Base-by-base conservation (phyloP, 2,888 invertebrate genomes). In the Pimpla rufipes region DNA sequence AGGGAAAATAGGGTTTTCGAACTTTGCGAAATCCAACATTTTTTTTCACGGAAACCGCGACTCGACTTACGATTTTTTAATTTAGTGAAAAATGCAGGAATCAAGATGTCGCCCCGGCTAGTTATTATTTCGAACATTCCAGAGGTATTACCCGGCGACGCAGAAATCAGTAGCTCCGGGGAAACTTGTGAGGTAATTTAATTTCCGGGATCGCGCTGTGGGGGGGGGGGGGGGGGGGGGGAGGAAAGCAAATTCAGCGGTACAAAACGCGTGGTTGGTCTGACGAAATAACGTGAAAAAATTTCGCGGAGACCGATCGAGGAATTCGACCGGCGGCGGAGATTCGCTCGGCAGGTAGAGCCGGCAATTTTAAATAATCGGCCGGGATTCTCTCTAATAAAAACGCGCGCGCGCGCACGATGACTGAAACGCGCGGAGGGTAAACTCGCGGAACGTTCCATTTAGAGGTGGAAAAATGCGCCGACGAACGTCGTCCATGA, bases 121-220 rank as follows among this genome's bases (percentile, higher is more conserved):
- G n/a, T n/a, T n/a, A n/a, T n/a, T n/a, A n/a, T n/a, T n/a, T n/a
- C n/a, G n/a, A n/a, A n/a, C n/a, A n/a, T n/a, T n/a, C n/a, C n/a
- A n/a, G n/a, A n/a, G n/a, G n/a, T n/a, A n/a, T n/a, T n/a, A n/a
- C n/a, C n/a, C n/a, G n/a, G n/a, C n/a, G n/a, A n/a, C n/a, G n/a
- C n/a, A n/a, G n/a, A n/a, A n/a, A n/a, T n/a, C n/a, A n/a, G n/a
- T n/a, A n/a, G n/a, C n/a, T n/a, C n/a, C n/a, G n/a, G n/a, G n/a
- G n/a, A n/a, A n/a, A n/a, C n/a, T n/a, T n/a, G n/a, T n/a, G n/a
- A n/a, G n/a, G n/a, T n/a, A 23, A 8, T 10, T n/a, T 18, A 11
- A 70, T 52, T 78, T 70, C 78, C 78, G 62, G 78, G 42, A 35
- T 52, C n/a, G n/a, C n/a, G n/a, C n/a, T n/a, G n/a, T n/a, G n/a